A percentile compares a stretch with the other conserved stretches of the same genome.
These are phyloP conservation scores for Tautogolabrus adspersus DNA, from an alignment of 2,113 vertebrate species.

Conservation along the genomic window DNA sequence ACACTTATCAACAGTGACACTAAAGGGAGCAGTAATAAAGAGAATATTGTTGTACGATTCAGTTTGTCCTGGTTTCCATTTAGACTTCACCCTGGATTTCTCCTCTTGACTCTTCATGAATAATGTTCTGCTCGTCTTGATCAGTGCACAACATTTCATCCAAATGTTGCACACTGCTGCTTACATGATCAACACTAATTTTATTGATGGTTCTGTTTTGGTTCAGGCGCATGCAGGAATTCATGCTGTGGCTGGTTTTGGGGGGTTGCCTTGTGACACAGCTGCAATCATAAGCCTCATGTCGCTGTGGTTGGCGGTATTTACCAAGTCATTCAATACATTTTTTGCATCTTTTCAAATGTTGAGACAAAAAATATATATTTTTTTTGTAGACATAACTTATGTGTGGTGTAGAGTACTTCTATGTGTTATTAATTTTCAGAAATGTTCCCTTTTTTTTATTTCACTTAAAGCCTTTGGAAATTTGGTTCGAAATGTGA, in stretches of 20 bases:
- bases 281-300: neutral
- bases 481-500: neutral
- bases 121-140: neutral
- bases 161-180: neutral
- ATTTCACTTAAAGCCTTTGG: neutral
- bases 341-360: neutral
- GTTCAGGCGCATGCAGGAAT: slow-evolving; percentile 1
- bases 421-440: slow-evolving; percentile 11
- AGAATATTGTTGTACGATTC: too few species aligned
- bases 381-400: neutral
- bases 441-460: neutral
- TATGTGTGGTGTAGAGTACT: neutral
- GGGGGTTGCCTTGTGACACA: neutral
- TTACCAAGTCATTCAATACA: neutral
- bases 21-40: too few species aligned
- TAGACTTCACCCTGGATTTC: neutral
- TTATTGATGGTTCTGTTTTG: neutral
- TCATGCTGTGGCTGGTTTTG: slow-evolving; percentile 10
- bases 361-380: neutral
- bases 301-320: neutral
- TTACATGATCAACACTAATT: neutral
- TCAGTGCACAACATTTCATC: neutral
- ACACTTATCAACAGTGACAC: too few species aligned
- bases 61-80: too few species aligned
- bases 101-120: neutral